phyloP scores from a whole-genome alignment of 2,797 vertebrate genomes.

The Alcedo atthis region DNA sequence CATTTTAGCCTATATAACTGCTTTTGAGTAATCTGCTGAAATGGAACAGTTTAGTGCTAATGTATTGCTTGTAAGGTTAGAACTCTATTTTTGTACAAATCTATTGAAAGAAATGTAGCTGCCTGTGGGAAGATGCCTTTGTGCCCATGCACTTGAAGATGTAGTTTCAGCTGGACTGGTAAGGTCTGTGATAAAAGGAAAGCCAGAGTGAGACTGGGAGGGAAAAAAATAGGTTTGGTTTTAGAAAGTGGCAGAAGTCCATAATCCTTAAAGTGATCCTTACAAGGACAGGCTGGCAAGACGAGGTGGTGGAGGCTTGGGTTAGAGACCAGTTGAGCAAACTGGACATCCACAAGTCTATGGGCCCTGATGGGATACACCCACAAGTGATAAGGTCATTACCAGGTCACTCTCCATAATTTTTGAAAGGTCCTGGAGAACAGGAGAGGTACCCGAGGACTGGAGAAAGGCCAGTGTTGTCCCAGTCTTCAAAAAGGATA shows the following conservation, averaged over 20 bases:
- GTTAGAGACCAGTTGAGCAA: too few species aligned
- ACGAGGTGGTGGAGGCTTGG: too few species aligned
- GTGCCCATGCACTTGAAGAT: neutral
- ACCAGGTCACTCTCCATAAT: too few species aligned
- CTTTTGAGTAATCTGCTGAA: constrained; percentile 10
- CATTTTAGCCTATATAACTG: constrained; percentile 41
- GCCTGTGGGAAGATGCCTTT: neutral
- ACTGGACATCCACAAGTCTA: too few species aligned
- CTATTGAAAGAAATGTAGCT: neutral
- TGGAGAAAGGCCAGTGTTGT: too few species aligned
- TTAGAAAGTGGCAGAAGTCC: neutral
- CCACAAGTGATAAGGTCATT: too few species aligned
- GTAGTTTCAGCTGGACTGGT: neutral
- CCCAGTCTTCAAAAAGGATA: too few species aligned
- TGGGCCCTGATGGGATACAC: too few species aligned
- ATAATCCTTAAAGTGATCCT: too few species aligned
- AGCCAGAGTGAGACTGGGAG: neutral
- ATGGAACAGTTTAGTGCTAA: neutral
- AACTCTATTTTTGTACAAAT: constrained; percentile 20
- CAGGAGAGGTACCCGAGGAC: too few species aligned
- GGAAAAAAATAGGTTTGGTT: neutral
- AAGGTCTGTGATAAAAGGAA: neutral
- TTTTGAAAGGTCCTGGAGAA: too few species aligned
- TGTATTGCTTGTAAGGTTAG: neutral
- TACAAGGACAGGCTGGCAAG: too few species aligned